These are phyloP conservation scores for Drosophila equinoxialis DNA, from an alignment of 1,140 invertebrate species.

Conservation along the genomic window DNA sequence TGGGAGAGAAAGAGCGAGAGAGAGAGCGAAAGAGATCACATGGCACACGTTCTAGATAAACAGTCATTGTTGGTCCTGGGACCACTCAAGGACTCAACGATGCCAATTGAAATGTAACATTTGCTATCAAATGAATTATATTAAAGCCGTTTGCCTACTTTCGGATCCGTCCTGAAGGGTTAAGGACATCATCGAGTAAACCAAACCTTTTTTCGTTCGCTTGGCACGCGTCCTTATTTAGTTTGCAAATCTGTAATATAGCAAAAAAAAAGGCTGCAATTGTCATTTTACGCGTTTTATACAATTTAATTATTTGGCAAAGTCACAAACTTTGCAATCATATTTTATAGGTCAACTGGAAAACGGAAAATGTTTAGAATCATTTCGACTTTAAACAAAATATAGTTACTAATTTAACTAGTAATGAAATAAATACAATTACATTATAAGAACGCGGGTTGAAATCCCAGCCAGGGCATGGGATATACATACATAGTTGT, in stretches of 20 bases:
- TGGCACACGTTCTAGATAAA: constrained; percentile 56
- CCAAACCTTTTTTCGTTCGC: constrained; percentile 3
- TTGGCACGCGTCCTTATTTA: constrained; percentile 51
- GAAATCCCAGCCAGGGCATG: too few relatives aligned
- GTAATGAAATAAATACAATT: too few relatives aligned
- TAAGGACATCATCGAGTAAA: constrained; percentile 5
- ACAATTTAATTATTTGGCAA: constrained; percentile 31
- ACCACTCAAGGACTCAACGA: constrained; percentile 18
- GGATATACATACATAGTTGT: too few relatives aligned
- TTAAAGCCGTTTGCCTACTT: constrained; percentile 13
- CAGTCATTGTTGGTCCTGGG: constrained; percentile 28
- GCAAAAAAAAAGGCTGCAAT: constrained; percentile 16
- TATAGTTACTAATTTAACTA: too few relatives aligned
- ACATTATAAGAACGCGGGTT: too few relatives aligned
- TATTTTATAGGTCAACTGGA: not conserved
- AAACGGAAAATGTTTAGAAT: too few relatives aligned
- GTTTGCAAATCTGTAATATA: constrained; percentile 50
- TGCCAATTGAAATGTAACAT: constrained; percentile 49
- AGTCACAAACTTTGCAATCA: constrained; percentile 22
- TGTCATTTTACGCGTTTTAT: constrained; percentile 8
- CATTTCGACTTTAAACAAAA: too few relatives aligned
- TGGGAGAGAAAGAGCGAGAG: not conserved
- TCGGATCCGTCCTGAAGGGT: constrained; percentile 30
- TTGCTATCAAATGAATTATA: constrained; percentile 47
- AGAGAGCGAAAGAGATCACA: constrained; percentile 17